Evolutionary conservation across 2,113 vertebrate species (phyloP), one percentile per base, ranked within the genome.

Genomic region (Gallinago undulata): DNA sequence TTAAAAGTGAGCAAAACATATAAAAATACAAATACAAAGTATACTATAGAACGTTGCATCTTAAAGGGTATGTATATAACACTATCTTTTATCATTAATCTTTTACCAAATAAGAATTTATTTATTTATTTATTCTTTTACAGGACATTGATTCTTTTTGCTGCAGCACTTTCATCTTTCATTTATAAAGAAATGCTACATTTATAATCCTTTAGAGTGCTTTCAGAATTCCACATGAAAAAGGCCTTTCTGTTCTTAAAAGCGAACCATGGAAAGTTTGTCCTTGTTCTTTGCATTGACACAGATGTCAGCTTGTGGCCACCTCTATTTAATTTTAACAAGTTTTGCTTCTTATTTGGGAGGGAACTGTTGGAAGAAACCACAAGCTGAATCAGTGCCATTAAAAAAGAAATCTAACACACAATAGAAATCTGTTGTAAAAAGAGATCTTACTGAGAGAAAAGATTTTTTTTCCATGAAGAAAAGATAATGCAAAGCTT

Each of bases 261-360:
- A 45, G 62, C 57, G 19, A 39, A 8, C 12, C 13, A 30, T 41
- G 31, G 67, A 63, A 93, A 45, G 9, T 70, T 79, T 92, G n/a
- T 21, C 47, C 12, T 95, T 87, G 50, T 70, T 93, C 53, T 90
- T 95, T 68, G 59, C 53, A 62, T 66, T 48, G 94, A 51, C 84
- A 67, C 21, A 91, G 43, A 91, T 95, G 69, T 94, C 81, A 94
- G 59, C 27, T 87, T 94, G 53, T 30, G 82, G 62, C 39, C 78
- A 73, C 19, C 80, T 92, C 19, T 55, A 45, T 96, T 91, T 92
- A 67, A 88, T 78, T 93, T 87, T 87, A 89, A 91, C n/a, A 87
- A 33, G 53, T 69, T 93, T 70, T 81, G 7, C 25, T 79, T 68
- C 76, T 63, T 87, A 28, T 83, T 35, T 62, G 7, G 21, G 24